Base-by-base conservation (phyloP, 2,888 invertebrate species). In the Eumacrocentrus americanus region DNA sequence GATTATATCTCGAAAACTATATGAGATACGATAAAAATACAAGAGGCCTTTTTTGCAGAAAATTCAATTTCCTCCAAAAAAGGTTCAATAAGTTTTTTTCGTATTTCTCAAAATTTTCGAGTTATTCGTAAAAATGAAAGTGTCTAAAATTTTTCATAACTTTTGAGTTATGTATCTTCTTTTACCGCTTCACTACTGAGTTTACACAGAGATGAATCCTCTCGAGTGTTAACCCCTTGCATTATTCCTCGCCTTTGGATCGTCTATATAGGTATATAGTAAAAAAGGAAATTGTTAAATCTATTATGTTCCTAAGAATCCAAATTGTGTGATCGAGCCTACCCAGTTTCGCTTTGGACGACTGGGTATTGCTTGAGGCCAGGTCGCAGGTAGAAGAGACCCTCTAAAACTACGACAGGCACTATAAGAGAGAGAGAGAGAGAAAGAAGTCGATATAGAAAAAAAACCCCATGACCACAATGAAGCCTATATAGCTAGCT, bases 261-360 rank as follows among this genome's bases (percentile, higher is more conserved):
- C 22, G 47, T 37, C 25, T 14, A 9, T 47, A 22, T 23, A 29
- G 20, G 29, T 37, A 47, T 56, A 38, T 38, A 61, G 44, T 35
- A 16, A 34, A 23, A 62, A 56, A 65, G 65, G 72, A 70, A 73
- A 74, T 72, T 72, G 74, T 71, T 72, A 72, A 72, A 73, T 73
- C 74, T 72, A 72, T 74, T 73, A 74, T 67, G 57, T 67, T 59
- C 57, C 48, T 50, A 57, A 57, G 46, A 47, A 47, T 47, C 25
- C 37, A 56, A 58, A 50, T 58, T 50, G 50, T 50, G n/a, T n/a
- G 56, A 58, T 58, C 42, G 20, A 25, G 20, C 42, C 44, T 22
- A 16, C 16, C 40, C 12, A 16, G 40, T 40, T 11, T 12, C 7
- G 40, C 16, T 14, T 12, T 40, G 9, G 29, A 6, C 29, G 4